These are phyloP conservation scores for Epinephelus malabaricus DNA, from an alignment of 2,797 vertebrate genomes.

Conservation along the genomic window DNA sequence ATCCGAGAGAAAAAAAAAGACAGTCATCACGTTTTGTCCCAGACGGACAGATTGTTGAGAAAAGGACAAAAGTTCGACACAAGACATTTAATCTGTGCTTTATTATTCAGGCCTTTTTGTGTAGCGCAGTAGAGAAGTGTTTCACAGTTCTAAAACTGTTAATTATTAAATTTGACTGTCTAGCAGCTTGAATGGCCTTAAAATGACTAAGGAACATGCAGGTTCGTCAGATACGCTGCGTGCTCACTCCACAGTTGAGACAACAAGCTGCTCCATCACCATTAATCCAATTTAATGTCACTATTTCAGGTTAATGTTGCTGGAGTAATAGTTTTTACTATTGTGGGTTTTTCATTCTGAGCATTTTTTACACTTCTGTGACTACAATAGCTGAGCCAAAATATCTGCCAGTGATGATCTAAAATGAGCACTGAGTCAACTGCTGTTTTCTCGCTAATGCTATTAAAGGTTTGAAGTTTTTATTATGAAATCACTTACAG, in stretches of 20 bases:
- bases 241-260: background rate
- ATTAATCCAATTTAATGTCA: constrained; percentile 24
- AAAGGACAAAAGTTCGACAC: constrained; percentile 13
- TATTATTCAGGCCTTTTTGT: constrained; percentile 5
- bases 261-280: constrained; percentile 1
- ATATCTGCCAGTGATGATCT: background rate
- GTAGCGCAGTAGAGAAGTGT: background rate
- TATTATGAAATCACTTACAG: background rate
- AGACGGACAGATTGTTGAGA: constrained; percentile 30
- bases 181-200: constrained; percentile 8
- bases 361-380: background rate
- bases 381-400: background rate
- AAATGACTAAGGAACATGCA: constrained; percentile 9
- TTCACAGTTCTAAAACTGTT: constrained; percentile 23
- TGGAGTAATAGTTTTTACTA: background rate
- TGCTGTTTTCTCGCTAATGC: background rate
- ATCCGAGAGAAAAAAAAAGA: constrained; percentile 57
- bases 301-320: constrained; percentile 17
- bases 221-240: constrained; percentile 1
- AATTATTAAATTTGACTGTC: constrained; percentile 22
- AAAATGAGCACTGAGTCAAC: background rate
- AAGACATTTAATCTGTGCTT: constrained; percentile 16
- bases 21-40: constrained; percentile 52
- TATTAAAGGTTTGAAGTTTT: constrained; percentile 2
- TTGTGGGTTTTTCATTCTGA: background rate